These are phyloP conservation scores for Heterotis niloticus DNA, from an alignment of 2,113 vertebrate species.

Conservation along the genomic window DNA sequence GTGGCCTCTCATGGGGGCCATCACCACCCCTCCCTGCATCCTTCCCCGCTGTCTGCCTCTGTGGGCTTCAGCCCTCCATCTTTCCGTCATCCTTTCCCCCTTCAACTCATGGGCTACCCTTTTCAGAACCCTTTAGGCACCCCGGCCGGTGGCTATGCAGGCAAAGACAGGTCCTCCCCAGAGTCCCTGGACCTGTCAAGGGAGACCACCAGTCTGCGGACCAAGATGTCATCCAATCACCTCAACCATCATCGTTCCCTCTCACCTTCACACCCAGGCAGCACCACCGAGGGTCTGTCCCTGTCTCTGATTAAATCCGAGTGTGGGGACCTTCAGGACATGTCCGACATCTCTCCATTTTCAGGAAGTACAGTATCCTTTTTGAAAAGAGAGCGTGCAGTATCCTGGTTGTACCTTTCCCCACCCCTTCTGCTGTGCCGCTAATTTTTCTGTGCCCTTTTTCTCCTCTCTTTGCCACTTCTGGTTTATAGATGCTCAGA, in stretches of 20 bases:
- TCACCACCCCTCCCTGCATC: constrained; percentile 85
- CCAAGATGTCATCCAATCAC: constrained; percentile 93
- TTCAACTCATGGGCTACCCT: constrained; percentile 93
- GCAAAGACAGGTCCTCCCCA: constrained; percentile 87
- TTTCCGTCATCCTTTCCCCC: constrained; percentile 90
- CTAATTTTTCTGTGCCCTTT: neutral
- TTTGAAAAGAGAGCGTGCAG: constrained; percentile 35
- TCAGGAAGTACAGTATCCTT: constrained; percentile 99
- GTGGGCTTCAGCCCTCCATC: constrained; percentile 88
- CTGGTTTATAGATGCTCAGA: neutral
- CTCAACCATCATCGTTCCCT: constrained; percentile 83
- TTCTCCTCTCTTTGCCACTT: neutral
- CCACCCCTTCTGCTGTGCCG: constrained; percentile 40
- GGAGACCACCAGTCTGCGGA: constrained; percentile 90
- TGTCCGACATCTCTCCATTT: constrained; percentile 95
- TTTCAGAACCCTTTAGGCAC: constrained; percentile 88
- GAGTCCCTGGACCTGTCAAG: constrained; percentile 94
- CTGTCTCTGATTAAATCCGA: constrained; percentile 97
- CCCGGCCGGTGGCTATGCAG: constrained; percentile 79
- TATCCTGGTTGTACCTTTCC: neutral
- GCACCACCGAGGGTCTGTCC: constrained; percentile 85
- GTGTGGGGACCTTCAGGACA: constrained; percentile 94
- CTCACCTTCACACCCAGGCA: constrained; percentile 87
- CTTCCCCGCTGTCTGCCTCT: constrained; percentile 87
- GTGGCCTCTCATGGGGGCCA: constrained; percentile 78